Conservation (phyloP, 2,113 vertebrate species). For the Elephantulus edwardii region DNA sequence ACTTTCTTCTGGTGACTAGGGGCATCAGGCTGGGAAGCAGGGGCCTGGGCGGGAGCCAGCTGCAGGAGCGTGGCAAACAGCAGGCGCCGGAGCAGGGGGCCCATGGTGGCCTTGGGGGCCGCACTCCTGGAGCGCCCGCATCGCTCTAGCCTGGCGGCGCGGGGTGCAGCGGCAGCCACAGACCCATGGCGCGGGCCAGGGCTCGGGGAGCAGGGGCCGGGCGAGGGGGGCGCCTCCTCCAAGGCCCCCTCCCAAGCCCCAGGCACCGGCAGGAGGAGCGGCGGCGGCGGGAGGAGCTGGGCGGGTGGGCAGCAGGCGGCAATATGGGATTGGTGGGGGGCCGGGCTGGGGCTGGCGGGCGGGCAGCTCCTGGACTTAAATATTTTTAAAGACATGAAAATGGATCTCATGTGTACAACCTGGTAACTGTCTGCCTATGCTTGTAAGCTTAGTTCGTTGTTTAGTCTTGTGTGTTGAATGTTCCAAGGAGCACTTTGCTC, state of each 20-base stretch:
- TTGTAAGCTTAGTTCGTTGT: not conserved
- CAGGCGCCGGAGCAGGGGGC: constrained; percentile 71
- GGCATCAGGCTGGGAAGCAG: constrained; percentile 42
- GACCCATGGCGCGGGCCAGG: constrained; percentile 70
- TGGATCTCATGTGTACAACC: too few relatives aligned
- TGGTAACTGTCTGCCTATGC: not conserved
- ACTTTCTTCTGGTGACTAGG: constrained; percentile 79
- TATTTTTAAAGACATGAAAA: too few relatives aligned
- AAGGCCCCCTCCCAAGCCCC: constrained; percentile 70
- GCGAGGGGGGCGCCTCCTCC: constrained; percentile 60
- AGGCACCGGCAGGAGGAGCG: constrained; percentile 69
- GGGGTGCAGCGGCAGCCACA: constrained; percentile 65
- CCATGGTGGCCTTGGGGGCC: constrained; percentile 74
- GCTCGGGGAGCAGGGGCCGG: too few relatives aligned
- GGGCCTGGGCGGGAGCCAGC: constrained; percentile 71
- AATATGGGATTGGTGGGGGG: constrained; percentile 62
- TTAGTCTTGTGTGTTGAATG: too few relatives aligned
- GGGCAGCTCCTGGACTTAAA: constrained; percentile 68
- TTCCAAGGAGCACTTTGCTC: too few relatives aligned
- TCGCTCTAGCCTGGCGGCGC: constrained; percentile 70
- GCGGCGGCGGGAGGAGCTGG: constrained; percentile 43
- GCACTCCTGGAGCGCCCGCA: constrained; percentile 57
- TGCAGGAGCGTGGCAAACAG: constrained; percentile 71
- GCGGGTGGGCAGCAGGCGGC: not conserved
- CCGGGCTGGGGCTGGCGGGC: constrained; percentile 63